These are phyloP conservation scores for Micoletzkya japonica DNA, from an alignment of 2,888 invertebrate genomes.

Conservation along the genomic window DNA sequence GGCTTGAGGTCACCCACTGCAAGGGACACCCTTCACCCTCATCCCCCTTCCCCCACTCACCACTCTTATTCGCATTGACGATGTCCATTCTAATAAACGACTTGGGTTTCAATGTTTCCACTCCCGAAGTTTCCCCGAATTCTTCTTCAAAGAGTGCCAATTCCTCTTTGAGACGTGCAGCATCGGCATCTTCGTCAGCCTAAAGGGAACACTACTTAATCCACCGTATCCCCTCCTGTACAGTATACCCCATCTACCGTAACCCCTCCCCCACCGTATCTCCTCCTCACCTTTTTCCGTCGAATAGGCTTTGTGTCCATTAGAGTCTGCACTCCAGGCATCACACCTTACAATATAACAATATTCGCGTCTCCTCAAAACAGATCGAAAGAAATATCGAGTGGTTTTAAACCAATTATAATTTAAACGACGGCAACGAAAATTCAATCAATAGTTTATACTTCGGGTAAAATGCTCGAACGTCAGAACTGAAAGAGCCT, in stretches of 20 bases:
- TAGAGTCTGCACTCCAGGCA: constrained; percentile 22
- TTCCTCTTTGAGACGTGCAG: constrained; percentile 16
- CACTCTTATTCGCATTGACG: constrained; percentile 68
- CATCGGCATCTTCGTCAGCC: constrained; percentile 14
- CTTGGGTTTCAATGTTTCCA: constrained; percentile 68
- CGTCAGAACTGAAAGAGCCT: no score
- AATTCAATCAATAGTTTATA: no score
- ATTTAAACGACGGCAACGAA: no score
- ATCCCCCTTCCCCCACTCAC: constrained; percentile 31
- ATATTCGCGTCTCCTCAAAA: no score
- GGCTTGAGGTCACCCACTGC: constrained; percentile 30
- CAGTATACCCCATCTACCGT: no score
- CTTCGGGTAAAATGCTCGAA: no score
- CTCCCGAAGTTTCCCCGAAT: not conserved
- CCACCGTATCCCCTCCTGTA: not conserved
- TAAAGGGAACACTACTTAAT: not conserved
- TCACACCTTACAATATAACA: no score
- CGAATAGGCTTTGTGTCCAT: constrained; percentile 19
- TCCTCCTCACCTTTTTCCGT: constrained; percentile 5
- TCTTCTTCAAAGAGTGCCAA: constrained; percentile 3
- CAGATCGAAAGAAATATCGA: no score
- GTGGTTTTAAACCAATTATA: no score
- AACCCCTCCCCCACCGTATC: not conserved
- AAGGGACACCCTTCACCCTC: not conserved
- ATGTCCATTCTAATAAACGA: constrained; percentile 98